These are phyloP conservation scores for Dromaius novaehollandiae DNA, from an alignment of 2,113 vertebrate species.

Conservation along the genomic window DNA sequence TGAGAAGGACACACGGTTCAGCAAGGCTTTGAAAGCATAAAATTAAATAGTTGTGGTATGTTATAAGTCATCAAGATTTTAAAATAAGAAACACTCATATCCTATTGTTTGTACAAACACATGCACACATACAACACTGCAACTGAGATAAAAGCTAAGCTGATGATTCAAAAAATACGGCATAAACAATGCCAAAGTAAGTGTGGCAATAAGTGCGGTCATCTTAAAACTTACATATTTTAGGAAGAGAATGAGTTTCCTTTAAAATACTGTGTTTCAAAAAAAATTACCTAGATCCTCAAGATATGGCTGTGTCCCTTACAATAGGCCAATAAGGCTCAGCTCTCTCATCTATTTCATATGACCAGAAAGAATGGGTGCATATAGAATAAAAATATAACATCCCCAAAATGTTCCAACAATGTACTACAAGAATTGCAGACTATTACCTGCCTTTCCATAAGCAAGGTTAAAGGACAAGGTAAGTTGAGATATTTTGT, in stretches of 20 bases:
- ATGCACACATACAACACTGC: neutral
- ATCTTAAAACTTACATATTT: neutral
- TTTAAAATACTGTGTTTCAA: neutral
- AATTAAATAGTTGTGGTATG: neutral
- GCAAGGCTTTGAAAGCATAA: neutral
- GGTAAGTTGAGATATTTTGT: neutral
- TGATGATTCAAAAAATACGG: neutral
- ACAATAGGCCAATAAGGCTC: neutral
- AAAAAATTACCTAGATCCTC: neutral
- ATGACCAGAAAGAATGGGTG: neutral
- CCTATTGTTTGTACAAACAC: conserved; percentile 42
- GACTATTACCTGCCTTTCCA: neutral
- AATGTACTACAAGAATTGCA: neutral
- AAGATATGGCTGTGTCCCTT: neutral
- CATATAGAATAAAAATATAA: neutral
- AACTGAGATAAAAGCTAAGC: conserved; percentile 27
- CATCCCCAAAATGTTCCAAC: neutral
- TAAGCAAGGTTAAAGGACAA: conserved; percentile 1
- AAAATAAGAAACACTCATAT: conserved; percentile 47
- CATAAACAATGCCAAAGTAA: neutral
- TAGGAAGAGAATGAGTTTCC: neutral
- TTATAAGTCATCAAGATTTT: conserved; percentile 49
- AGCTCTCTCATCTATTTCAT: neutral
- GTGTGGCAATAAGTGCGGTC: neutral
- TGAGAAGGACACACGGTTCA: neutral